Evolutionary conservation across 2,888 invertebrate species (phyloP), one percentile per base, ranked within the genome.

Genomic region (Mechanitis mazaeus): DNA sequence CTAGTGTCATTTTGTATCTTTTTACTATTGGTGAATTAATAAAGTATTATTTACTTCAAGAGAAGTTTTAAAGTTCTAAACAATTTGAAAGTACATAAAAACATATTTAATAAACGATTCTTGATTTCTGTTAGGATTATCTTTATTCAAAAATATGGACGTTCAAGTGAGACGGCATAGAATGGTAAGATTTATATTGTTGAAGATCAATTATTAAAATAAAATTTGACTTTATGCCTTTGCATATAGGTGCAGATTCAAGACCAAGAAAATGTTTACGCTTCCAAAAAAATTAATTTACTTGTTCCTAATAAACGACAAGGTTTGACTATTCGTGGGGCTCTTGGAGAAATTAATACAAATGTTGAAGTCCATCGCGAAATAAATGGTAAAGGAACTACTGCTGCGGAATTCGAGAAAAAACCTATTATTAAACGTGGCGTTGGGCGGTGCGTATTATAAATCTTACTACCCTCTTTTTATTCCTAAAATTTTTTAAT

Each of bases 201-300:
- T 6, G 3, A 12, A 42, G 4, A 35, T 28, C 28, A 42, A 5
- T 55, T 55, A 31, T 20, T 28, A 55, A 9, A 55, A 3, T 35
- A 33, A 54, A 28, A 31, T n/a, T 11, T 45, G 20, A 11, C 20
- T 31, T 45, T 47, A 53, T 46, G 45, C 53, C 7, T 42, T 20
- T 12, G 63, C n/a, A 31, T 47, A 59, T 55, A 50, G 80, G 74
- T 72, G 56, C 77, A 83, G 75, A 78, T 82, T 60, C 83, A 83
- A 55, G 86, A 89, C 60, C 86, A 86, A 75, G 89, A 90, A 73
- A 89, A 90, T 70, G 67, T 81, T 3, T 79, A 81, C 63, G 79
- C 72, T 4, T 58, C 70, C 5, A 85, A 81, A 72, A 84, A 87
- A 71, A 69, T 70, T 56, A 80, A 78, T 66, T 68, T 75, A 56